phyloP scores from a whole-genome alignment of 2,888 invertebrate genomes.

The Mythimna albipuncta region DNA sequence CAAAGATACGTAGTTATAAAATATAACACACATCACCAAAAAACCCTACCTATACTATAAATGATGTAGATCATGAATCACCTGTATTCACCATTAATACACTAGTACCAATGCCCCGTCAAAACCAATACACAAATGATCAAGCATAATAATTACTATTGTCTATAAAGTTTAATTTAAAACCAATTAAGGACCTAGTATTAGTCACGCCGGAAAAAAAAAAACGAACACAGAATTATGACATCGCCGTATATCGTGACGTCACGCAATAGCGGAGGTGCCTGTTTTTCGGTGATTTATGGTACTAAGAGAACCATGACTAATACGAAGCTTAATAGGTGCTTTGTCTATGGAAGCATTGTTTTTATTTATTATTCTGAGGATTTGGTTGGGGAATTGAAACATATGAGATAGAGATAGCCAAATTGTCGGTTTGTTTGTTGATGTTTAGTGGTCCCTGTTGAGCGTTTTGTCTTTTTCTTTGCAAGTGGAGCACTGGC shows the following conservation, averaged over 20 bases:
- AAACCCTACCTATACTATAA: neutral
- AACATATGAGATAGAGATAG: constrained; percentile 56
- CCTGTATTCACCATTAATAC: constrained; percentile 5
- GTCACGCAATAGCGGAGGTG: constrained; percentile 74
- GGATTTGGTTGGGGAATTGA: constrained; percentile 62
- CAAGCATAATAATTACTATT: constrained; percentile 44
- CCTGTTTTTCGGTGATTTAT: constrained; percentile 89
- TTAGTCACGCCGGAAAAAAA: constrained; percentile 82
- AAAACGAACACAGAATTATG: constrained; percentile 87
- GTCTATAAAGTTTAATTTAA: constrained; percentile 64
- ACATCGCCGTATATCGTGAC: constrained; percentile 83
- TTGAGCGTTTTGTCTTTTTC: constrained; percentile 43
- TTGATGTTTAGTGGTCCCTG: constrained; percentile 28
- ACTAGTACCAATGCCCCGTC: constrained; percentile 12
- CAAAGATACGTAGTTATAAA: too few relatives aligned
- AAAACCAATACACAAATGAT: constrained; percentile 38
- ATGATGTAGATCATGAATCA: constrained; percentile 11
- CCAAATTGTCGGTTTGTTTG: constrained; percentile 41
- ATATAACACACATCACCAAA: too few relatives aligned
- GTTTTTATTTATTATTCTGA: constrained; percentile 66
- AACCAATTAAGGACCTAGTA: constrained; percentile 77
- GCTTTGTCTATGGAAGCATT: constrained; percentile 74
- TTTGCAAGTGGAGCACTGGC: constrained; percentile 33
- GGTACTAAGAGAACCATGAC: constrained; percentile 82
- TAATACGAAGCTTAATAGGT: constrained; percentile 78